A percentile compares a stretch with the other conserved stretches of the same genome.
phyloP scores from a whole-genome alignment of 2,113 vertebrate species.

The Chelonoidis abingdonii region DNA sequence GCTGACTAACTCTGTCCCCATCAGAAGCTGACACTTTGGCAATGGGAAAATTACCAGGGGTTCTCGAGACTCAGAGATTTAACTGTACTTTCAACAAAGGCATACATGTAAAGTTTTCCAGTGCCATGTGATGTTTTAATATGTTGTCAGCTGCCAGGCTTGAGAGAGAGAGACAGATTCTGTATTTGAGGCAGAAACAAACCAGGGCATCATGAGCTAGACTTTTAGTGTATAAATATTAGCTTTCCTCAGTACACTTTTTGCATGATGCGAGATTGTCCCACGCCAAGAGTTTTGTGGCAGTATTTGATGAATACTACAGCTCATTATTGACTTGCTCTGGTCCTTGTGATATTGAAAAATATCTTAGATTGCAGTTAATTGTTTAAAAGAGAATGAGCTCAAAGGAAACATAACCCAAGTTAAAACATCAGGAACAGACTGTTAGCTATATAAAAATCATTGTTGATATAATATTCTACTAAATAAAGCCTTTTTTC shows the following conservation, averaged over 20 bases:
- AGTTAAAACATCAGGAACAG: not conserved
- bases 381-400: not conserved
- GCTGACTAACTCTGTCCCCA: conserved; percentile 28
- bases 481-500: not conserved
- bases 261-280: not conserved
- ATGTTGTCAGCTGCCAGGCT: conserved; percentile 46
- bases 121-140: conserved; percentile 45
- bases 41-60: conserved; percentile 16
- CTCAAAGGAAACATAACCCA: not conserved
- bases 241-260: not conserved
- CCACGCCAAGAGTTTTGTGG: rapidly evolving
- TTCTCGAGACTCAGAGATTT: conserved; percentile 49
- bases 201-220: not conserved
- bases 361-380: not conserved
- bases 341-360: not conserved
- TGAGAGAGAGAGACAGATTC: conserved; percentile 34
- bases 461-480: not conserved
- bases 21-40: conserved; percentile 47
- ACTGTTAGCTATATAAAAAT: not conserved
- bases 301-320: rapidly evolving
- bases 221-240: not conserved
- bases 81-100: conserved; percentile 52
- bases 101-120: conserved; percentile 54
- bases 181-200: conserved; percentile 25
- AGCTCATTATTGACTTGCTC: not conserved